Percentiles rank a stretch among this genome's conserved stretches.
Conservation (phyloP, 2,113 vertebrate species). For the Microcebus murinus region DNA sequence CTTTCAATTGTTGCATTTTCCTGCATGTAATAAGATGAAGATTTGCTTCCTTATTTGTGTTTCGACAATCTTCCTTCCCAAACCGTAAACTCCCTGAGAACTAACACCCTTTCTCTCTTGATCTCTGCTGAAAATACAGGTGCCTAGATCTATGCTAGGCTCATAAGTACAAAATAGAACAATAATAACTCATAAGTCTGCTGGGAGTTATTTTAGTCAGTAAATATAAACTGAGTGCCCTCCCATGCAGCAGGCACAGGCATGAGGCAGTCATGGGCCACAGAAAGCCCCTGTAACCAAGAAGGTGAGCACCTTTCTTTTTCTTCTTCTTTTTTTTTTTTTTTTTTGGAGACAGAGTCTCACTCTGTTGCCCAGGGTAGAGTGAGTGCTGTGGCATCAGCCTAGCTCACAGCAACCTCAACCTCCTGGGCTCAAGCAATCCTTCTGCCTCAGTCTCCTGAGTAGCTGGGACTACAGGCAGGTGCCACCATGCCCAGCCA, state of each 20-base stretch:
- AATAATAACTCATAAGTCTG: neutral
- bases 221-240: neutral
- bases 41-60: no score
- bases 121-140: neutral
- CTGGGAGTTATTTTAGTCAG: neutral
- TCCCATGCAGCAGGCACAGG: accelerated
- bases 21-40: accelerated
- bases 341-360: no score
- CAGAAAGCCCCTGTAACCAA: neutral
- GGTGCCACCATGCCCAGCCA: no score
- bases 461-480: no score
- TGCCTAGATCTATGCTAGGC: neutral
- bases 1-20: accelerated
- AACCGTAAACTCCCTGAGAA: neutral
- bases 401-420: no score
- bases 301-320: neutral
- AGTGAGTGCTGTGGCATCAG: no score
- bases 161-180: neutral
- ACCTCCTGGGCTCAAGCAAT: no score
- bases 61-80: neutral
- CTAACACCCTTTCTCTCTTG: neutral
- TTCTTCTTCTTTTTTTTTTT: no score
- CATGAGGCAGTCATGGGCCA: neutral
- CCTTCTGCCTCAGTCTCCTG: no score
- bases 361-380: no score